phyloP scores from a whole-genome alignment of 1,140 invertebrate genomes.

The Ceratoteleas bidentatus region DNA sequence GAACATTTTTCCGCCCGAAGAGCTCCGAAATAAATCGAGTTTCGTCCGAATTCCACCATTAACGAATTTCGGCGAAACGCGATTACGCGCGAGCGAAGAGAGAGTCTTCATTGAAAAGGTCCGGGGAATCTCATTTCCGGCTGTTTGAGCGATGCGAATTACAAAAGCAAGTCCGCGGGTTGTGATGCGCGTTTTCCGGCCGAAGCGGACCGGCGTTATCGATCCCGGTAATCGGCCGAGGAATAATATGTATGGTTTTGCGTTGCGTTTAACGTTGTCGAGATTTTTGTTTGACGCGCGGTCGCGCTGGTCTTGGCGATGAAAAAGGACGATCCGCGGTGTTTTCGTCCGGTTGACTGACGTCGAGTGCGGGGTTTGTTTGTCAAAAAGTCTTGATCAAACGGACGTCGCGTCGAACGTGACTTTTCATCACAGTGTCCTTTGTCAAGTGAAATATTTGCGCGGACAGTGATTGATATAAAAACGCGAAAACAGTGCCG shows the following conservation, averaged over 20 bases:
- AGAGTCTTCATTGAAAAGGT: too few relatives aligned
- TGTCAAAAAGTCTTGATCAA: conserved; percentile 31
- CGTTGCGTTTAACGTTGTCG: too few relatives aligned
- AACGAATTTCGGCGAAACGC: conserved; percentile 5
- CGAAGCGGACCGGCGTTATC: too few relatives aligned
- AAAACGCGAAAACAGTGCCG: not conserved
- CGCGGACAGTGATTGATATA: conserved; percentile 11
- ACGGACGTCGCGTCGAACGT: conserved; percentile 1
- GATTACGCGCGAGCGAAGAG: too few relatives aligned
- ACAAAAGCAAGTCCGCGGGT: conserved; percentile 3
- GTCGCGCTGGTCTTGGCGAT: too few relatives aligned
- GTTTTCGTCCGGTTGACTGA: conserved; percentile 9
- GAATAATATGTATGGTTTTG: too few relatives aligned
- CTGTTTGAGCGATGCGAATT: too few relatives aligned
- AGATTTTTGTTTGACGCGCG: not conserved
- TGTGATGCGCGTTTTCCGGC: not conserved
- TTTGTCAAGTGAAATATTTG: conserved; percentile 28
- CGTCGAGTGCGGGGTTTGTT: conserved; percentile 4
- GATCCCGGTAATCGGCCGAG: too few relatives aligned
- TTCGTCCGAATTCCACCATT: too few relatives aligned
- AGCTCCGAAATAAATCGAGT: not conserved
- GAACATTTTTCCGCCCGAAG: too few relatives aligned
- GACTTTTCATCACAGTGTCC: conserved; percentile 21
- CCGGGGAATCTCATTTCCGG: too few relatives aligned
- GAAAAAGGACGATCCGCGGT: too few relatives aligned